Base-by-base conservation (phyloP, 2,113 vertebrate genomes). In the Chaetodon auriga region DNA sequence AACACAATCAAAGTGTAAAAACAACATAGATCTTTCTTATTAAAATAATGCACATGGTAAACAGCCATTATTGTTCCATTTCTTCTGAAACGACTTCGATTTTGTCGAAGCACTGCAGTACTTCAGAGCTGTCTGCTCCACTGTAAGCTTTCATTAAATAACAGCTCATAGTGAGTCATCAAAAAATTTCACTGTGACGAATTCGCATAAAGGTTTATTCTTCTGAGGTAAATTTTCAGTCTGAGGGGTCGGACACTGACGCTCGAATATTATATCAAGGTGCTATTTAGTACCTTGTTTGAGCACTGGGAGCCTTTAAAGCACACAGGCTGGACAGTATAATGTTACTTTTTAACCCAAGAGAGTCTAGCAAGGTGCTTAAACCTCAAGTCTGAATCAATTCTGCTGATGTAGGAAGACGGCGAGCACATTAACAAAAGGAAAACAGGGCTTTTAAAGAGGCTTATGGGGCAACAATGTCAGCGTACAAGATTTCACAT, bases 381-480 rank as follows among this genome's bases (percentile, higher is more conserved):
- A 79, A 85, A 82, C 55, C 65, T 88, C 48, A 75, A 73, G 55
- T 73, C 36, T 80, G 76, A 87, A 81, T 82, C 81, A 55, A 63
- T 85, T 78, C 38, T 65, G 82, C 55, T 78, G 64, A 87, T 74
- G 54, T 30, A 86, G 80, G 73, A 77, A 63, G 66, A 85, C 23
- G 53, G 68, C 30, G 13, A 65, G 58, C 41, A 49, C 49, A 77
- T 84, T 51, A 81, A 68, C 79, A 41, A 84, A 78, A 78, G 53
- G 64, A 73, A 61, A 10, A 66, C 38, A 4, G 11, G 43, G 48
- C 68, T 72, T 84, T 75, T 76, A 83, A 83, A 89, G 35, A 81
- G 62, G 71, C 70, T 87, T 81, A 65, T 62, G 36, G 46, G 45
- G 53, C 46, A 84, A 73, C 66, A 68, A 19, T 14, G 14, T 8